A percentile compares a stretch with the other conserved stretches of the same genome.
Conservation (phyloP, 1,140 invertebrate species). For the Polyergus mexicanus region DNA sequence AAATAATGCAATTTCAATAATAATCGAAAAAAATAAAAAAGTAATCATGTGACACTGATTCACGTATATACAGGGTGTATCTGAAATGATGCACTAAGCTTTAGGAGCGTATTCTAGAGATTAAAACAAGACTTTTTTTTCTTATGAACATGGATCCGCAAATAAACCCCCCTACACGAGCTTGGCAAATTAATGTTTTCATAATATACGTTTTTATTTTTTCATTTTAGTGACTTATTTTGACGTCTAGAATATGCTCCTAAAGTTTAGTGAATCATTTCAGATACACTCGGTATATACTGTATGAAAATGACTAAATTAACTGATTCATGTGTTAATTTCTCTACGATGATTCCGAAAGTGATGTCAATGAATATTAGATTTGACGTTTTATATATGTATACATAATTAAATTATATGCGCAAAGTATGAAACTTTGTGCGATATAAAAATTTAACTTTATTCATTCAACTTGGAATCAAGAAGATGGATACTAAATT, state of each 20-base stretch:
- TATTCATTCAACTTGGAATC: no score
- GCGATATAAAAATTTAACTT: background rate
- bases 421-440: background rate
- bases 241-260: no score
- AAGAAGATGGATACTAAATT: background rate
- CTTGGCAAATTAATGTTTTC: no score
- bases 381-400: background rate
- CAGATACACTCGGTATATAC: no score
- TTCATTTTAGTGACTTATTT: no score
- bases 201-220: no score
- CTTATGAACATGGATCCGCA: no score
- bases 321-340: conserved; percentile 16
- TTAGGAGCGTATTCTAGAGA: no score
- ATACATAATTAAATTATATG: background rate
- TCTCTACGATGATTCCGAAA: background rate
- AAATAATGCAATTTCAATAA: background rate
- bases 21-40: background rate
- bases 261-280: no score
- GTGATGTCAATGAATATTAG: background rate
- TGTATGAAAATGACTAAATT: background rate
- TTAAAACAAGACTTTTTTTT: no score
- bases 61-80: background rate
- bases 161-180: no score
- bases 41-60: background rate
- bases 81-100: no score